Conservation (phyloP, 2,888 invertebrate genomes). For the Catocala sponsa region DNA sequence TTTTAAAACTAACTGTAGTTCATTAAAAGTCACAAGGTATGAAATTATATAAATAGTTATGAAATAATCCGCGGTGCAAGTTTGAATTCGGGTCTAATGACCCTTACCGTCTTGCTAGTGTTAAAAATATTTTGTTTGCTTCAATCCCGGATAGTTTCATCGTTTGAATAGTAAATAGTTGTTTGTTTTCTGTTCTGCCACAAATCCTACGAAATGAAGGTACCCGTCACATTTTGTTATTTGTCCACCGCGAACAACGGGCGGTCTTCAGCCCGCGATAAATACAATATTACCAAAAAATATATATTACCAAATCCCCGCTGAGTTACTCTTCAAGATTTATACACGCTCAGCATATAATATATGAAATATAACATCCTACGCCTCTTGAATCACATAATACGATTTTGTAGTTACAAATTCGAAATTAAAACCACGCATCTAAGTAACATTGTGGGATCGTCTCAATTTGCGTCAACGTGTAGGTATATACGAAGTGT, state of each 20-base stretch:
- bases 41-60: too few species aligned
- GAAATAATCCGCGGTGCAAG: too few species aligned
- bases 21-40: too few species aligned
- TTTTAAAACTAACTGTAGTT: too few species aligned
- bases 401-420: constrained; percentile 41
- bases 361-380: constrained; percentile 28
- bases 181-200: neutral
- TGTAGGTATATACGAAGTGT: constrained; percentile 2
- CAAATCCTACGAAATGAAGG: constrained; percentile 7
- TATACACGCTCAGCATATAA: constrained; percentile 24
- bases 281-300: constrained; percentile 27
- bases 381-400: constrained; percentile 40
- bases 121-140: too few species aligned
- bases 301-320: constrained; percentile 32
- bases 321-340: constrained; percentile 34
- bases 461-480: constrained; percentile 19
- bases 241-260: constrained; percentile 13
- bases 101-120: too few species aligned
- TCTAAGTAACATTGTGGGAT: constrained; percentile 32
- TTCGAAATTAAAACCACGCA: constrained; percentile 19
- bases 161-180: neutral
- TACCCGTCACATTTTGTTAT: constrained; percentile 15
- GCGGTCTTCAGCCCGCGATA: constrained; percentile 25
- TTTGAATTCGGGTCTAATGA: too few species aligned
- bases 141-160: too few species aligned